phyloP scores from a whole-genome alignment of 2,888 invertebrate genomes.

The Pheosia tremula region DNA sequence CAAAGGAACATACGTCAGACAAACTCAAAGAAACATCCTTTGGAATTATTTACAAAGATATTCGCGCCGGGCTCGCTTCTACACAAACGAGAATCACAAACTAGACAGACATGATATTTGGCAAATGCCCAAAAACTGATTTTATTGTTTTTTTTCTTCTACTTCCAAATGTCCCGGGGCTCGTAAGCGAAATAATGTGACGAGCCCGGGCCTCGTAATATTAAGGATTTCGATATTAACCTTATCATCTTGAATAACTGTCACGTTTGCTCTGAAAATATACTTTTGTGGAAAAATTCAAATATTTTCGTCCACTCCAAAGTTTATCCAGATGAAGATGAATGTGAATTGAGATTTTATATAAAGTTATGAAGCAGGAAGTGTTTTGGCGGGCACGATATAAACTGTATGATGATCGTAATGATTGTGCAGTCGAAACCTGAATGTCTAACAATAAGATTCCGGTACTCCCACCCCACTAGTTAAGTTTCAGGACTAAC shows the following conservation, averaged over 20 bases:
- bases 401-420: too few relatives aligned
- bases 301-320: neutral
- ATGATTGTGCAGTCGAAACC: too few relatives aligned
- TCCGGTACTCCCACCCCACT: too few relatives aligned
- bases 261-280: conserved; percentile 5
- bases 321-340: neutral
- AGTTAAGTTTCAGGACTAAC: too few relatives aligned
- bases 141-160: conserved; percentile 37
- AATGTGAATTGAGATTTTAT: neutral
- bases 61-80: conserved; percentile 39
- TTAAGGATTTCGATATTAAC: neutral
- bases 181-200: conserved; percentile 2
- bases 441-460: too few relatives aligned
- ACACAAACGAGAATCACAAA: conserved; percentile 37
- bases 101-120: conserved; percentile 41
- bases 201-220: neutral
- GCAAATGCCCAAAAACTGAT: conserved; percentile 50
- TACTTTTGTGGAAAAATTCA: neutral
- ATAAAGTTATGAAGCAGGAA: too few relatives aligned
- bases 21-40: conserved; percentile 38
- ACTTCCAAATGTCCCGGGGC: neutral
- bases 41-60: conserved; percentile 61
- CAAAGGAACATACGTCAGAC: conserved; percentile 18
- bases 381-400: too few relatives aligned
- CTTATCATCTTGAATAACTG: neutral